These are phyloP conservation scores for Mythimna loreyi DNA, from an alignment of 2,888 invertebrate species.

Conservation along the genomic window DNA sequence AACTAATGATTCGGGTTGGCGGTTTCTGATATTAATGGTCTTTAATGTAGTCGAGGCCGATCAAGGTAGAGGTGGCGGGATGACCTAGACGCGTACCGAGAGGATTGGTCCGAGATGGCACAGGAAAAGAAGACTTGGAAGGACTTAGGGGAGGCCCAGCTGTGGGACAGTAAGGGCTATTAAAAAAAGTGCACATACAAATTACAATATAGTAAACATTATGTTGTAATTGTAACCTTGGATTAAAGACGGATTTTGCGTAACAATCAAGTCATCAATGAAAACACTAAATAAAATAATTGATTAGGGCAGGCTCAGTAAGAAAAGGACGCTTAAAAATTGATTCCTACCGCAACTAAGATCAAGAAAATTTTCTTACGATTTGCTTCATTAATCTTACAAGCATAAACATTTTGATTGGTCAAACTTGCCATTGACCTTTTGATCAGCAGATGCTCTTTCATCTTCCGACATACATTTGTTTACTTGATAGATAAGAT, in stretches of 20 bases:
- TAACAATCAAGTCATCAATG: background rate
- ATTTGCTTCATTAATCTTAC: background rate
- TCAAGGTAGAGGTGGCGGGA: no score
- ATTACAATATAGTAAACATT: background rate
- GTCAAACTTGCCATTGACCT: constrained; percentile 36
- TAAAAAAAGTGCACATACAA: no score
- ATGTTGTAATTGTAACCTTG: background rate
- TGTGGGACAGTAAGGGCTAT: no score
- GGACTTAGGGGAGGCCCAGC: no score
- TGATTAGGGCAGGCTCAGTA: background rate
- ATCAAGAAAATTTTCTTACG: background rate
- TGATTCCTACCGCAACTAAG: background rate
- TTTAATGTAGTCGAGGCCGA: no score
- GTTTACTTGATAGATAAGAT: constrained; percentile 25
- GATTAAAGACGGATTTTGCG: background rate
- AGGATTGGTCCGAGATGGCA: no score
- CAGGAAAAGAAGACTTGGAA: no score
- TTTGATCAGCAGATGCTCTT: constrained; percentile 21
- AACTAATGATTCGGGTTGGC: background rate
- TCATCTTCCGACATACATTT: constrained; percentile 19
- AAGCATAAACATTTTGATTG: background rate
- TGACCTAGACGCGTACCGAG: no score
- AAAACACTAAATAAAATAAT: background rate
- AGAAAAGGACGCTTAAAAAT: background rate
- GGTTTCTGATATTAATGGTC: background rate